These are phyloP conservation scores for Hippolais icterina DNA, from an alignment of 2,113 vertebrate genomes.

Conservation along the genomic window DNA sequence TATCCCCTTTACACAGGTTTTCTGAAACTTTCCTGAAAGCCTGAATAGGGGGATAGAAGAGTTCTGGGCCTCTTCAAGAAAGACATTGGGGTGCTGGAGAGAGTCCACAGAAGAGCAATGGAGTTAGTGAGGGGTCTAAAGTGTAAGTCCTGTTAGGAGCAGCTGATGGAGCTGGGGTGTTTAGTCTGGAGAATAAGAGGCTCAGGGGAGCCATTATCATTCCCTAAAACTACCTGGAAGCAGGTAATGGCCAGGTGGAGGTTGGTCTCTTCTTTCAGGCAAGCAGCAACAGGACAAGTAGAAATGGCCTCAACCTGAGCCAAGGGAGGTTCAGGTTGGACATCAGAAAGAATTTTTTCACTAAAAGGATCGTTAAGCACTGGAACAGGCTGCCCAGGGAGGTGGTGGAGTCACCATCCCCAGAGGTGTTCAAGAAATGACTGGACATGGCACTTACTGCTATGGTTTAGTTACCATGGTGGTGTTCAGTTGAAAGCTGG, in stretches of 20 bases:
- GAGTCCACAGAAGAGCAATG: background rate
- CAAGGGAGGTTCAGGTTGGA: background rate
- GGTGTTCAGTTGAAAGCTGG: fast-evolving
- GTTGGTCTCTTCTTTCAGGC: background rate
- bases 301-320: background rate
- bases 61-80: background rate
- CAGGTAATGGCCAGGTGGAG: background rate
- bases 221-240: background rate
- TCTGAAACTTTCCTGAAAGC: background rate
- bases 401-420: background rate
- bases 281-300: background rate
- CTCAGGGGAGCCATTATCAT: background rate
- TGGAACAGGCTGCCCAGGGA: background rate
- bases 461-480: background rate
- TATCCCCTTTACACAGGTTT: background rate
- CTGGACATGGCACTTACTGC: background rate
- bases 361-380: background rate
- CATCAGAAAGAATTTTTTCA: background rate
- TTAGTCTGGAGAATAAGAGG: background rate
- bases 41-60: background rate
- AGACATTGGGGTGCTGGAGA: background rate
- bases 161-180: background rate
- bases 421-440: background rate
- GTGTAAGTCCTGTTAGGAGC: background rate
- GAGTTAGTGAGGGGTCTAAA: background rate